Conservation (phyloP, 1,140 invertebrate genomes). For the Gryllus bimaculatus region DNA sequence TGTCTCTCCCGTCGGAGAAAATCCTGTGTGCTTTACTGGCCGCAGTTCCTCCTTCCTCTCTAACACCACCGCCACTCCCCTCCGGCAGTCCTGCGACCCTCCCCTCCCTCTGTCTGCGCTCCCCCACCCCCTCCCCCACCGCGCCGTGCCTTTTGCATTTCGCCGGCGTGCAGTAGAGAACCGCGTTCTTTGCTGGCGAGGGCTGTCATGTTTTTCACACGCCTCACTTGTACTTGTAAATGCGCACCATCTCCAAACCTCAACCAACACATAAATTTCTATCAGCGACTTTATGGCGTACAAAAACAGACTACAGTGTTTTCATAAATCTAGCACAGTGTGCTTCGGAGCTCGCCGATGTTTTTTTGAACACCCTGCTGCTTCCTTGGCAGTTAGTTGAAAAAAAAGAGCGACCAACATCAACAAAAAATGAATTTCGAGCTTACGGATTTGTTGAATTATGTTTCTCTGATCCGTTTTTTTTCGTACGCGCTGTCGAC, state of each 20-base stretch:
- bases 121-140: no score
- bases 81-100: neutral
- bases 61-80: neutral
- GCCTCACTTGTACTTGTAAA: neutral
- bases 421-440: neutral
- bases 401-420: neutral
- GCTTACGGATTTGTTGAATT: neutral
- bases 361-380: neutral
- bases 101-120: neutral
- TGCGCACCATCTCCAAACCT: neutral
- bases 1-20: neutral
- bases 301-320: neutral
- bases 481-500: neutral
- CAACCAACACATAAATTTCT: neutral
- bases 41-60: neutral
- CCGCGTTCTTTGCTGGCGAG: neutral
- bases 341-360: neutral
- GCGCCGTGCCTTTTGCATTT: neutral
- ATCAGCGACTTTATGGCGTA: neutral
- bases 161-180: neutral
- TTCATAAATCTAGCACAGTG: constrained; percentile 2
- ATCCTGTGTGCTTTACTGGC: neutral
- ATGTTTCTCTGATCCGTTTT: neutral
- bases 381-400: neutral
- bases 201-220: neutral